A percentile compares a stretch with the other conserved stretches of the same genome.
Evolutionary conservation across 2,888 invertebrate genomes (phyloP).

Genomic region (Rotaria sp.): DNA sequence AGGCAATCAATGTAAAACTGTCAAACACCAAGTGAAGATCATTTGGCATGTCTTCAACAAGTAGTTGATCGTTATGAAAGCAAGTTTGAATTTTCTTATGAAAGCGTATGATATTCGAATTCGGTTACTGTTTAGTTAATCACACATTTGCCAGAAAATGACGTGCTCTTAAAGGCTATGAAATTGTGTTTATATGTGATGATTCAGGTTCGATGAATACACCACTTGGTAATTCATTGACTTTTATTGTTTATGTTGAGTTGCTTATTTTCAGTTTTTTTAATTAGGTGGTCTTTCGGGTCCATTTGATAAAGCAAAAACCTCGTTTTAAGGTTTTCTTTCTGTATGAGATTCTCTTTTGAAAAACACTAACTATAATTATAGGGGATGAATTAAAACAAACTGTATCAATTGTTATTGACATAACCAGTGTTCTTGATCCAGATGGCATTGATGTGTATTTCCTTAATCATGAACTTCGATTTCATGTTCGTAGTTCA

Average conservation of each 20-base stretch:
- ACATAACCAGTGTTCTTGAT: constrained; percentile 35
- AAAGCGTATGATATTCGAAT: neutral
- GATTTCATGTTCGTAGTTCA: constrained; percentile 9
- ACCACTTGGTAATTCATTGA: constrained; percentile 23
- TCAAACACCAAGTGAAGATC: neutral
- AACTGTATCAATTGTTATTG: constrained; percentile 32
- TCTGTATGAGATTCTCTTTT: no score
- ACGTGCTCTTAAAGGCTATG: constrained; percentile 29
- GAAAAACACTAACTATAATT: no score
- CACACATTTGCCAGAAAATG: constrained; percentile 32
- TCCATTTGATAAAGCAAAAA: neutral
- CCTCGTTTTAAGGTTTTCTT: no score
- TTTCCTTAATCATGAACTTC: constrained; percentile 31
- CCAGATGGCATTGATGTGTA: constrained; percentile 34
- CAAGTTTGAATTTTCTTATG: neutral
- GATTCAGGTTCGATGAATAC: constrained; percentile 40
- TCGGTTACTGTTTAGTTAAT: neutral
- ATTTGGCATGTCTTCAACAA: neutral
- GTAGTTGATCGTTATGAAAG: constrained; percentile 18
- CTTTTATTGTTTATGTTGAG: neutral
- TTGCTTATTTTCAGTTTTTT: neutral
- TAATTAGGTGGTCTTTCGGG: constrained; percentile 1
- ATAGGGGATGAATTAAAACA: constrained; percentile 38
- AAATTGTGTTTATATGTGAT: constrained; percentile 40
- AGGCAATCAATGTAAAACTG: neutral